Evolutionary conservation across 2,797 vertebrate genomes (phyloP).

Genomic region (Apogon hyalosoma): DNA sequence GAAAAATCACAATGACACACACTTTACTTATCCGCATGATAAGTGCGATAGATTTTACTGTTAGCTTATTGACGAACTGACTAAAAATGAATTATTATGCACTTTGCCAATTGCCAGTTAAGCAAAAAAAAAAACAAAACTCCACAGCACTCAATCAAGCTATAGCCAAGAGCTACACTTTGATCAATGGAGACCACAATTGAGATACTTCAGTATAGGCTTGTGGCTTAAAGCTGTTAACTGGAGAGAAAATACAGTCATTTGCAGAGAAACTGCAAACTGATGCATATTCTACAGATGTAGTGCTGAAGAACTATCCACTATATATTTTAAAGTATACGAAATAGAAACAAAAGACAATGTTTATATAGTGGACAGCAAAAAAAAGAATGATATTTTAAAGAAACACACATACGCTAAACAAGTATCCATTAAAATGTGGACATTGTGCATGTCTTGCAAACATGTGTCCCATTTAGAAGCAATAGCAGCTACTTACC

Average conservation of each 20-base stretch:
- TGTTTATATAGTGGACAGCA: too few species aligned
- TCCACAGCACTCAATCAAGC: slow-evolving; percentile 65
- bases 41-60: slow-evolving; percentile 75
- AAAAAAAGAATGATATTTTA: too few species aligned
- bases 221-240: slow-evolving; percentile 34
- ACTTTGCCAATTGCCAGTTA: slow-evolving; percentile 71
- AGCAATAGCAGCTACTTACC: slow-evolving; percentile 39
- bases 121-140: slow-evolving; percentile 72
- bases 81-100: slow-evolving; percentile 77
- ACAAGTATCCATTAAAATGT: not conserved
- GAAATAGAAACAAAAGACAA: slow-evolving; percentile 1
- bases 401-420: too few species aligned
- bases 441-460: slow-evolving; percentile 9
- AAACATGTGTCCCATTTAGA: slow-evolving; percentile 32
- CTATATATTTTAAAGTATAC: not conserved
- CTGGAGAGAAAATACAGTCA: slow-evolving; percentile 29
- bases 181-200: slow-evolving; percentile 66
- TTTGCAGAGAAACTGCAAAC: slow-evolving; percentile 19
- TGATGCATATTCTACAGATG: not conserved
- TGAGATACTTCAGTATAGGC: slow-evolving; percentile 44
- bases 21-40: slow-evolving; percentile 63
- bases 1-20: slow-evolving; percentile 62
- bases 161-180: slow-evolving; percentile 44
- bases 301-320: not conserved
- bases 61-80: slow-evolving; percentile 74